phyloP scores from a whole-genome alignment of 2,888 invertebrate genomes.

The Lasioglossum marginatum region DNA sequence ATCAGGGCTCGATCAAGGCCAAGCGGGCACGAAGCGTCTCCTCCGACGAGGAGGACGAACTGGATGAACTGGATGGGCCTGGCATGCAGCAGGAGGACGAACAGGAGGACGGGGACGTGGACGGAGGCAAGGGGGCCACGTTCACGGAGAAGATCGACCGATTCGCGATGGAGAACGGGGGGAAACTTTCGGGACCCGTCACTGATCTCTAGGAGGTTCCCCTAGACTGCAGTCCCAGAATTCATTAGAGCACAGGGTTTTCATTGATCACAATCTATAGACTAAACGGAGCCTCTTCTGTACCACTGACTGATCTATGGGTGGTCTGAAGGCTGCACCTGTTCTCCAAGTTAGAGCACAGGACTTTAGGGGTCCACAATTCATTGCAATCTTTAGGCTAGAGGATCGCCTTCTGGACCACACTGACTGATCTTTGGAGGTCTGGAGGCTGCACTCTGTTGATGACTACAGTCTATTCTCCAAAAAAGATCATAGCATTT shows the following conservation, averaged over 20 bases:
- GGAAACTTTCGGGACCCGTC: constrained; percentile 77
- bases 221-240: background rate
- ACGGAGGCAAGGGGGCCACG: constrained; percentile 39
- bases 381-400: background rate
- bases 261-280: too few species aligned
- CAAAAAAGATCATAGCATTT: accelerated
- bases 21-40: constrained; percentile 10
- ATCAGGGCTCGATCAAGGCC: background rate
- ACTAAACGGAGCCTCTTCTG: too few species aligned
- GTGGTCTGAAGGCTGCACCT: background rate
- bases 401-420: background rate
- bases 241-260: background rate
- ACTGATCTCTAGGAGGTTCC: constrained; percentile 75
- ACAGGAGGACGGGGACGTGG: constrained; percentile 48
- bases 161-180: constrained; percentile 55
- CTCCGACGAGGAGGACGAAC: constrained; percentile 30
- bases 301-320: background rate
- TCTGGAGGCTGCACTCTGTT: background rate
- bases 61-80: background rate
- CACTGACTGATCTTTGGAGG: background rate
- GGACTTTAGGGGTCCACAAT: background rate
- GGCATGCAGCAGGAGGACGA: constrained; percentile 43
- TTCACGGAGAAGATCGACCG: constrained; percentile 48
- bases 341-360: background rate
- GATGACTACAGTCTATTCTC: background rate